Base-by-base conservation (phyloP, 2,113 vertebrate species). In the Corythaixoides concolor region DNA sequence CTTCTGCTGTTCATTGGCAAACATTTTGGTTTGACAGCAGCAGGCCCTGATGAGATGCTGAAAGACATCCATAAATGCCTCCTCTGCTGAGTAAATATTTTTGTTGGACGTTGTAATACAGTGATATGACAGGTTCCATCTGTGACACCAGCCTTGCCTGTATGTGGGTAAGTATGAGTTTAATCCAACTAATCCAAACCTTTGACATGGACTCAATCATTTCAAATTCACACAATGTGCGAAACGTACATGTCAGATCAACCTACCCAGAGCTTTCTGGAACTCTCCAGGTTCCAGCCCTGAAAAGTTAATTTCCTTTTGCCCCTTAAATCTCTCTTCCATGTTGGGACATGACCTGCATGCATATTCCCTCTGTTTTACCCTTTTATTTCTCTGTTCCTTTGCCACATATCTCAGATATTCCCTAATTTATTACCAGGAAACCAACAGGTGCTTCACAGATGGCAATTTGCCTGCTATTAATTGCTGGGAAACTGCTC, bases 391-490 rank as follows among this genome's bases (percentile, higher is more conserved):
- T 85, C 91, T 95, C 89, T 95, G 77, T 75, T 80, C 94, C 39
- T 86, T 86, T 97, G 94, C 96, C 95, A 96, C 0, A 0, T 41
- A 90, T 52, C 82, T 86, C 78, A 84, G 68, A 89, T 92, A 90
- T 85, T 77, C 81, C 18, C 26, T 50, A 30, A 79, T 91, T 95
- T 92, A 93, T 85, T 88, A 95, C 77, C 70, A 91, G 92, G 89
- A 95, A 97, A 78, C 58, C 33, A 95, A 30, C 86, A 96, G 88
- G 90, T 94, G 85, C 84, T 85, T 92, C 62, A 91, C 74, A 96
- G 62, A 92, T 91, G 96, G 94, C 95, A 93, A 95, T 94, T 97
- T 95, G 89, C 94, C 96, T 55, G 62, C 50, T 97, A 97, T 97
- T 97, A 97, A 96, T 95, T 93, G 66, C 89, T 93, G 94, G 66